Conservation (phyloP, 2,113 vertebrate species). For the Lasiurus borealis region DNA sequence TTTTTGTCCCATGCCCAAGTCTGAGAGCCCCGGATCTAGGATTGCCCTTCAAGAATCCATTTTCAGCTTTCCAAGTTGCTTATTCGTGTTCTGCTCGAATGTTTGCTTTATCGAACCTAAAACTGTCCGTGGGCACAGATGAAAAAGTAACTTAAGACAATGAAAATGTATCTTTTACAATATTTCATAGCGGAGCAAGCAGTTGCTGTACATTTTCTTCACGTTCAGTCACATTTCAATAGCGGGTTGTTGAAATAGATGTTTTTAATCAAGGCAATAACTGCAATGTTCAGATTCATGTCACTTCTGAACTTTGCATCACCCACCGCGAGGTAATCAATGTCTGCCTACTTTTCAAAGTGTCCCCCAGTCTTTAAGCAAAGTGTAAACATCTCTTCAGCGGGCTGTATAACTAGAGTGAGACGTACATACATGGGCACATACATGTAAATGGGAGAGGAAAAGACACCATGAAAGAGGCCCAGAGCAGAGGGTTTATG, state of each 20-base stretch:
- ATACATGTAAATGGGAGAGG: not conserved
- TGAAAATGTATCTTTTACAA: not conserved
- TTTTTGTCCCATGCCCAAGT: not conserved
- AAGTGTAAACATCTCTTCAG: not conserved
- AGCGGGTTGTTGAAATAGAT: not conserved
- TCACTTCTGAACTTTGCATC: not conserved
- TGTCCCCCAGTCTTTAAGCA: not conserved
- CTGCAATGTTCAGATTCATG: not conserved
- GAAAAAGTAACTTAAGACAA: constrained; percentile 22
- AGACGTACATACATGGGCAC: not conserved
- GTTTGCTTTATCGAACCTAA: not conserved
- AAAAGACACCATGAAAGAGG: not conserved
- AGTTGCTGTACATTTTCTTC: not conserved
- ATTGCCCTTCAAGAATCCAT: not conserved
- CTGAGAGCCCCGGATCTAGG: not conserved
- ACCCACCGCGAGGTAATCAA: constrained; percentile 19
- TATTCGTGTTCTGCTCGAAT: not conserved
- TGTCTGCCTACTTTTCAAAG: not conserved
- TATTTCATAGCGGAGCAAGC: constrained; percentile 31
- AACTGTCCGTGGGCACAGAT: not conserved
- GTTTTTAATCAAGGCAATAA: constrained; percentile 42
- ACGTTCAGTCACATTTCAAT: not conserved
- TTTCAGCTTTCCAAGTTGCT: not conserved
- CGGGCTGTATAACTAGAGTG: not conserved
- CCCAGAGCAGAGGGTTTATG: not conserved